Evolutionary conservation across 2,797 vertebrate genomes (phyloP).

Genomic region (Phylloscopus collybita): DNA sequence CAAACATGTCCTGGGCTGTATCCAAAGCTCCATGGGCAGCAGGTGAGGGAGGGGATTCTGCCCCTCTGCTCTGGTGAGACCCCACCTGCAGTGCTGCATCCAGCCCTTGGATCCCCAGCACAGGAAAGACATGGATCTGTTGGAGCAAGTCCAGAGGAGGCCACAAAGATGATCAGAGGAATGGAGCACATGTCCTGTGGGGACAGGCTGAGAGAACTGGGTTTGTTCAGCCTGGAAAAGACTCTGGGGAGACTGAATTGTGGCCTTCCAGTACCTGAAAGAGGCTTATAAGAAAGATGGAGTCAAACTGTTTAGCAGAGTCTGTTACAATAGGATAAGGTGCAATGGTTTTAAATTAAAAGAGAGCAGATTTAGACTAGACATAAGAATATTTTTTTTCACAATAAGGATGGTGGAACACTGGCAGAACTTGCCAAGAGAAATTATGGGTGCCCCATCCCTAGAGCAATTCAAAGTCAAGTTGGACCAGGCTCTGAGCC

Average conservation of each 20-base stretch:
- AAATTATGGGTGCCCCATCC: background rate
- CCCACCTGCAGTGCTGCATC: background rate
- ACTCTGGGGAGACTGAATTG: background rate
- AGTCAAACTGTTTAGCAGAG: background rate
- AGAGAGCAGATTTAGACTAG: background rate
- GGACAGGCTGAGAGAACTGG: background rate
- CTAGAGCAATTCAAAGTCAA: background rate
- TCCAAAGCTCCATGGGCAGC: background rate
- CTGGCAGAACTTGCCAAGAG: background rate
- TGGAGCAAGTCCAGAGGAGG: accelerated
- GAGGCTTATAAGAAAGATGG: background rate
- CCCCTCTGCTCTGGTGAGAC: background rate
- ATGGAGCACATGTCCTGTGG: background rate
- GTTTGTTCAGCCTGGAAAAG: background rate
- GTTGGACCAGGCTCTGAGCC: background rate
- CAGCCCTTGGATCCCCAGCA: background rate
- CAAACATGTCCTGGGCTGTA: accelerated
- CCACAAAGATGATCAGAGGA: background rate
- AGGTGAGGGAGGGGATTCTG: background rate
- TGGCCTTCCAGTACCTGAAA: background rate
- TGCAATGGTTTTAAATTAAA: background rate
- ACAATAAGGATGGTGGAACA: background rate
- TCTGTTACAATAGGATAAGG: background rate
- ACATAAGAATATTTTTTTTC: background rate
- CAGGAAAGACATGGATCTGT: background rate